Base-by-base conservation (phyloP, 2,888 invertebrate species). In the Cerastis leucographa region DNA sequence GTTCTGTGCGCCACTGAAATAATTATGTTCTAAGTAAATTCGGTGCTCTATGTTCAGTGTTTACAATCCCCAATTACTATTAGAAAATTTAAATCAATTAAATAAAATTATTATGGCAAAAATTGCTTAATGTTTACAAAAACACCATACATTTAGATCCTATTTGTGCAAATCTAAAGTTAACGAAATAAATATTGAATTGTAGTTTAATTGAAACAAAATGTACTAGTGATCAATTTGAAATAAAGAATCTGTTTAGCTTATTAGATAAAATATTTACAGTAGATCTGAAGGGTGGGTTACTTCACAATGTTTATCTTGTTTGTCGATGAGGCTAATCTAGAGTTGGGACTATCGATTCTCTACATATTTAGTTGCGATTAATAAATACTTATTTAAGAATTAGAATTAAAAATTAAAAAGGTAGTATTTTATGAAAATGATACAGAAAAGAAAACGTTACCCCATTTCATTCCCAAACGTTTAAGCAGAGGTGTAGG, bases 191-290 rank as follows among this genome's bases (percentile, higher is more conserved):
- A 76, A 83, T 78, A 78, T 78, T 87, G 51, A 54, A 78, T 78
- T 87, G 51, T 49, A 75, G 51, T 35, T 35, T 35, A 35, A 35
- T 1, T 35, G 35, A 3, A 80, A 75, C 62, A 72, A 74, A 85
- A 76, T 35, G 80, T 74, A 76, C 56, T 44, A 46, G 42, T 79
- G 44, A 78, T 76, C 59, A 85, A 80, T 76, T 86, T 86, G 76
- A 79, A 83, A 81, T 75, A 78, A 81, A 81, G 84, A 77, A 88
- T 70, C 59, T 79, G 68, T 46, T 81, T 74, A 65, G 72, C 64
- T 80, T 80, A 71, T 74, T 78, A 78, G 76, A 83, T 77, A 74
- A 76, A 88, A 81, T 81, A 80, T 84, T 86, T 75, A 78, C 78
- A 70, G 67, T 76, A 49, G 65, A 74, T 81, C 75, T 71, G 62